Base-by-base conservation (phyloP, 2,797 vertebrate species). In the Austrolebias charrua region DNA sequence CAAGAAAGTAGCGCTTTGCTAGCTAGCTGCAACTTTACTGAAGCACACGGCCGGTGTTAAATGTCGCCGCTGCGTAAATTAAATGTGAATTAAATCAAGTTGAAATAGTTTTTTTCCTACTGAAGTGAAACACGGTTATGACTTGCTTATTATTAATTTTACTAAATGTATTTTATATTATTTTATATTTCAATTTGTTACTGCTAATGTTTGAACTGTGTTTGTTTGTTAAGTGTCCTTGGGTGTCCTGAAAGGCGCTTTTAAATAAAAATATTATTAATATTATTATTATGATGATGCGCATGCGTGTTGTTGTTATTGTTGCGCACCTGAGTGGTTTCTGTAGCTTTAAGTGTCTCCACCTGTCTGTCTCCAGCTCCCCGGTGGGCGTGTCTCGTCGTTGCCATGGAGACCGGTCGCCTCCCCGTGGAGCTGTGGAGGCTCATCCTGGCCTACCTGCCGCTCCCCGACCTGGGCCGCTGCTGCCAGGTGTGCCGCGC, bases 401-500 rank as follows among this genome's bases (percentile, higher is more conserved):
- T 79, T 79, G 86, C 76, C 76, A 94, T 95, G 95, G 95, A 95
- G 86, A 86, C 88, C 38, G 72, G 90, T 0, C 78, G 84, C 64
- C 90, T 96, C 67, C 95, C 92, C 0, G 78, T 93, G 85, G 95
- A 96, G 90, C 86, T 96, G 66, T 96, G 94, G 94, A 92, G 93
- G 74, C 83, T 97, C 48, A 94, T 98, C 66, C 73, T 96, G 56
- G 94, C 94, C 55, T 96, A 94, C 72, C 83, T 96, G 18, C 88
- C 89, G 45, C 92, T 96, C 43, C 91, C 94, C 0, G 95, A 97
- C 82, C 88, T 95, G 75, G 93, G 95, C 64, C 94, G 93, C 73
- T 96, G 95, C 90, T 95, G 95, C 84, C 82, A 93, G 83, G 95
- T 98, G 64, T 95, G 94, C 84, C 90, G 91, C 24, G 92, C 93